A percentile compares a stretch with the other conserved stretches of the same genome.
Conservation (phyloP, 1,140 invertebrate species). For the Aphelenchoides besseyi region DNA sequence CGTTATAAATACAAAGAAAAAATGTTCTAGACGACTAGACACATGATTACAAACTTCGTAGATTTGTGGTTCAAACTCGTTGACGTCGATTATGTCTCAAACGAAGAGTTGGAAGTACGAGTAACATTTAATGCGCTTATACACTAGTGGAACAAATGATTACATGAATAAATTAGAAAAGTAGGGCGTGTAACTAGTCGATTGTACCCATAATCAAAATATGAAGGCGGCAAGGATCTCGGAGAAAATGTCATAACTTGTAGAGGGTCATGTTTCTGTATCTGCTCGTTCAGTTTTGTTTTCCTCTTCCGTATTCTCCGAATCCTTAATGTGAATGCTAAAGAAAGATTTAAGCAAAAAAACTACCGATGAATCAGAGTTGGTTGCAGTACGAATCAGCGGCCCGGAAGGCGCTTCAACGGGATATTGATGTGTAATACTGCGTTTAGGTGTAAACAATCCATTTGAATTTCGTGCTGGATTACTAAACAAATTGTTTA, state of each 20-base stretch:
- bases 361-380: conserved; percentile 23
- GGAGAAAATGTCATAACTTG: neutral
- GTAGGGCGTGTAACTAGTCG: neutral
- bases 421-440: conserved; percentile 6
- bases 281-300: neutral
- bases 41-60: too few relatives aligned
- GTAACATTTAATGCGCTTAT: too few relatives aligned
- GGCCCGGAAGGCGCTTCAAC: conserved; percentile 15
- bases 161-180: neutral
- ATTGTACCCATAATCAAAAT: neutral
- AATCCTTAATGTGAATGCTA: neutral
- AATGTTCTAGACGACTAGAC: too few relatives aligned
- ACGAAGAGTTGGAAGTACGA: too few relatives aligned
- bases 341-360: too few relatives aligned
- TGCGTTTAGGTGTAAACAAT: conserved; percentile 9
- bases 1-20: too few relatives aligned
- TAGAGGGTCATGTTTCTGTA: neutral
- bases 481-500: too few relatives aligned
- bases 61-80: too few relatives aligned
- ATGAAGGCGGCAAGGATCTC: neutral
- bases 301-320: neutral
- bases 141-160: neutral
- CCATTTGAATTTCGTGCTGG: conserved; percentile 17
- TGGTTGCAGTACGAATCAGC: conserved; percentile 25
- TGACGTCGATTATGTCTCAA: too few relatives aligned